Evolutionary conservation across 1,140 invertebrate species (phyloP).

Genomic region (Eupeodes corollae): DNA sequence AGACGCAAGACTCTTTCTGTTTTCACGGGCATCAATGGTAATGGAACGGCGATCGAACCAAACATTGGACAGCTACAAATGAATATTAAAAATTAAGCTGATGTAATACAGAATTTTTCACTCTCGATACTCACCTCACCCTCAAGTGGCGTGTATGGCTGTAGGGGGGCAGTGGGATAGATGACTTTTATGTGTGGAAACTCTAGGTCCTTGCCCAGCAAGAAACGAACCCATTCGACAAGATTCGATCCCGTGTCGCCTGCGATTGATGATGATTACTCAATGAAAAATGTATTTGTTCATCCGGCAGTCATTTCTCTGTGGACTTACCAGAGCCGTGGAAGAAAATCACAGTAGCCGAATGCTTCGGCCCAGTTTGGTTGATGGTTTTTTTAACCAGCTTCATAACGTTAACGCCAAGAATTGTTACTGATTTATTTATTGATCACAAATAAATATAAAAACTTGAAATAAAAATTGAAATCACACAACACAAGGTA

Average conservation of each 20-base stretch:
- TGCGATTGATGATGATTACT: conserved; percentile 26
- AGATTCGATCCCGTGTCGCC: conserved; percentile 51
- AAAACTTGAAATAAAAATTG: too few species aligned
- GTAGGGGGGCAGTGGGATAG: conserved; percentile 57
- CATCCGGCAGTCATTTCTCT: background rate
- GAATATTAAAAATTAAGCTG: conserved; percentile 4
- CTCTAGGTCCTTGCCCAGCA: conserved; percentile 45
- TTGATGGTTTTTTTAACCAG: conserved; percentile 22
- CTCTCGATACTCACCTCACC: conserved; percentile 39
- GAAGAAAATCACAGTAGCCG: conserved; percentile 47
- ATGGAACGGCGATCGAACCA: conserved; percentile 59
- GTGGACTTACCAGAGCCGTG: conserved; percentile 47
- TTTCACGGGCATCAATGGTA: conserved; percentile 46
- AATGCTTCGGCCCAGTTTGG: conserved; percentile 34
- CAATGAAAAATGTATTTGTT: background rate
- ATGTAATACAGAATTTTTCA: background rate
- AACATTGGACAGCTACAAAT: conserved; percentile 48
- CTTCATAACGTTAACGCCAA: conserved; percentile 5
- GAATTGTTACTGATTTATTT: too few species aligned
- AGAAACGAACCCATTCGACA: conserved; percentile 50
- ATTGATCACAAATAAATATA: too few species aligned
- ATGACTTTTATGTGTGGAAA: conserved; percentile 58
- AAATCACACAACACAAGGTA: too few species aligned
- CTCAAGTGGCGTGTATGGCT: conserved; percentile 51
- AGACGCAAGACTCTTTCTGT: conserved; percentile 44